phyloP scores from a whole-genome alignment of 1,140 invertebrate genomes.

The Platyscapa corneri region DNA sequence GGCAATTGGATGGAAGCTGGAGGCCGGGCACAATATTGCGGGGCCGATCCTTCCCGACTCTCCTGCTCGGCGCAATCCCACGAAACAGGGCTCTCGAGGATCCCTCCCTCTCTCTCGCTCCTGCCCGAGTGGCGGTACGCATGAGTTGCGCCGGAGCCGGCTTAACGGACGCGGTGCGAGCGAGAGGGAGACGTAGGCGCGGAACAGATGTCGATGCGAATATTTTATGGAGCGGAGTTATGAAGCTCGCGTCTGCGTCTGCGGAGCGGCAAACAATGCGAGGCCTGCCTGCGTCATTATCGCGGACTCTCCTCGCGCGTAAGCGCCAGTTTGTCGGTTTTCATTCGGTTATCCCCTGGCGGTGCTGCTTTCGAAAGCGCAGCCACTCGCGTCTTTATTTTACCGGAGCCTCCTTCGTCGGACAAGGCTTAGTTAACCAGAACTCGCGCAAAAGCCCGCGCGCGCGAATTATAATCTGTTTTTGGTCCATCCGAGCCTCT shows the following conservation, averaged over 20 bases:
- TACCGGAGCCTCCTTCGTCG: neutral
- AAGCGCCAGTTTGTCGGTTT: neutral
- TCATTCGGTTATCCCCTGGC: neutral
- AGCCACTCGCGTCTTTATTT: too few species aligned
- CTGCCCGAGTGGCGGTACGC: slow-evolving; percentile 61
- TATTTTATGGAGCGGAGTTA: slow-evolving; percentile 66
- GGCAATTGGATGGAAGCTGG: slow-evolving; percentile 62
- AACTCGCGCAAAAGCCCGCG: too few species aligned
- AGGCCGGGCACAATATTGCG: slow-evolving; percentile 58
- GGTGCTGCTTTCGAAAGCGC: neutral
- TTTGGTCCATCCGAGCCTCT: too few species aligned
- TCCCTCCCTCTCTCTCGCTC: neutral
- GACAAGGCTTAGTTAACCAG: neutral
- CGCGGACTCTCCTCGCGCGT: neutral
- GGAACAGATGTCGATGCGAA: slow-evolving; percentile 72
- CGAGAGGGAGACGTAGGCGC: slow-evolving; percentile 61
- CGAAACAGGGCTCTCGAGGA: slow-evolving; percentile 71
- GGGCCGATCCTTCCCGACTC: slow-evolving; percentile 36
- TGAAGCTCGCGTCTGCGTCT: slow-evolving; percentile 42
- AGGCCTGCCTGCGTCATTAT: slow-evolving; percentile 45
- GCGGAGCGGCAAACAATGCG: slow-evolving; percentile 53
- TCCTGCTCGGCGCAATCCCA: slow-evolving; percentile 65
- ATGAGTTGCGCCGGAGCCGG: slow-evolving; percentile 72
- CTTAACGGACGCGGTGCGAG: slow-evolving; percentile 65
- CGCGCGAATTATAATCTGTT: too few species aligned